Evolutionary conservation across 2,113 vertebrate species (phyloP).

Genomic region (Silurus glanis): DNA sequence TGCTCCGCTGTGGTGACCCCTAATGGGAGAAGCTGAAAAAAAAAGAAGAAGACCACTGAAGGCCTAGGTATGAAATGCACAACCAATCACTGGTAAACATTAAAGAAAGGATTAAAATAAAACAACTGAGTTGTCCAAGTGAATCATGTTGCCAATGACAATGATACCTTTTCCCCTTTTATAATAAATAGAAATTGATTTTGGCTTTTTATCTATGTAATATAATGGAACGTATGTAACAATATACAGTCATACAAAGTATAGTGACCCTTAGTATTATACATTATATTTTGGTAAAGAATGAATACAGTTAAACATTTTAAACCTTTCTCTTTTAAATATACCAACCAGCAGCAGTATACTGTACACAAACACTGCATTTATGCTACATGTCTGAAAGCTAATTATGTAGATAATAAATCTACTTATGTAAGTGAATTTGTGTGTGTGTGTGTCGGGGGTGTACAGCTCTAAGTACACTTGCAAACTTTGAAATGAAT

Average conservation of each 20-base stretch:
- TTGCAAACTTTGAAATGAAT: background rate
- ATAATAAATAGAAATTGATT: background rate
- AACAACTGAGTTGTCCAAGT: background rate
- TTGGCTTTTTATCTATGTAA: background rate
- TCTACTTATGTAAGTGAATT: background rate
- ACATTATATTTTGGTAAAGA: background rate
- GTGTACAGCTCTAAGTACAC: background rate
- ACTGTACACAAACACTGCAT: background rate
- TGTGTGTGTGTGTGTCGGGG: background rate
- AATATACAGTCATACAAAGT: background rate
- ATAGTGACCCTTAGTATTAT: background rate
- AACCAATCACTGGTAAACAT: background rate
- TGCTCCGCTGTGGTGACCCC: too few relatives aligned
- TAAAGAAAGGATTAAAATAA: background rate
- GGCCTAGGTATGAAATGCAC: too few relatives aligned
- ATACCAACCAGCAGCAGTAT: background rate
- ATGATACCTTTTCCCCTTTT: background rate
- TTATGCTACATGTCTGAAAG: background rate
- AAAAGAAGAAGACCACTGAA: too few relatives aligned
- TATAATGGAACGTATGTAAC: background rate
- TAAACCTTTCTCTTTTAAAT: background rate
- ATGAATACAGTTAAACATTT: background rate
- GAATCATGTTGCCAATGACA: background rate
- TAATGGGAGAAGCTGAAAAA: too few relatives aligned
- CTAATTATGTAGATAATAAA: conserved; percentile 4